Evolutionary conservation across 2,113 vertebrate species (phyloP), one percentile per base, ranked within the genome.

Genomic region (Atrichornis clamosus): DNA sequence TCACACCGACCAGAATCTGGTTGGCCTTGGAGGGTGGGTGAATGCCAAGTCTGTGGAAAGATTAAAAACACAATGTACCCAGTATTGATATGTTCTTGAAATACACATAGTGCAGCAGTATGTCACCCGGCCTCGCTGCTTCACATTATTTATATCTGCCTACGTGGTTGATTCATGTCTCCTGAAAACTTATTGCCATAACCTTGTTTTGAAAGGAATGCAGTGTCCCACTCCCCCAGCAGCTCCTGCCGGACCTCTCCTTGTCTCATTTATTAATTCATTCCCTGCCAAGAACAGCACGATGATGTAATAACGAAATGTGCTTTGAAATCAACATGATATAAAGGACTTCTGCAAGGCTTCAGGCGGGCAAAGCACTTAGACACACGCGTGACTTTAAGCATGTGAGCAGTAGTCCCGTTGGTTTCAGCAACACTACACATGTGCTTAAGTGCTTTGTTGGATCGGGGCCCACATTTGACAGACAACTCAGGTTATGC

Each of bases 371-470:
- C 95, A 95, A 87, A 96, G 90, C 96, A 96, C 96, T 97, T 96
- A 96, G 79, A 95, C 90, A 93, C 95, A 93, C 81, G 73, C 92
- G 30, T 96, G 93, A 96, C 88, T 96, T 87, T 68, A 46, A 90
- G 88, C 95, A 72, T 93, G 90, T n/a, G 73, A 96, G 90, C 46
- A 0, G 90, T 89, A 96, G 92, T 89, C 90, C 90, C 6, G 2
- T 90, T 89, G 83, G 80, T 94, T 92, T 95, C 90, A 93, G 68
- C 88, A 94, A 72, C 35, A 35, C 84, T 97, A 92, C 95, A 96
- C 93, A 92, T 96, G 93, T 95, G 96, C 92, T 94, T 97, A 97
- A 96, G 95, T 97, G 96, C 92, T 96, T 97, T 96, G 90, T 93
- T 97, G 95, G 96, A 96, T 76, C 15, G 0, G 32, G 86, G 90